Conservation (phyloP, 2,113 vertebrate genomes). For the Seriola dumerili region DNA sequence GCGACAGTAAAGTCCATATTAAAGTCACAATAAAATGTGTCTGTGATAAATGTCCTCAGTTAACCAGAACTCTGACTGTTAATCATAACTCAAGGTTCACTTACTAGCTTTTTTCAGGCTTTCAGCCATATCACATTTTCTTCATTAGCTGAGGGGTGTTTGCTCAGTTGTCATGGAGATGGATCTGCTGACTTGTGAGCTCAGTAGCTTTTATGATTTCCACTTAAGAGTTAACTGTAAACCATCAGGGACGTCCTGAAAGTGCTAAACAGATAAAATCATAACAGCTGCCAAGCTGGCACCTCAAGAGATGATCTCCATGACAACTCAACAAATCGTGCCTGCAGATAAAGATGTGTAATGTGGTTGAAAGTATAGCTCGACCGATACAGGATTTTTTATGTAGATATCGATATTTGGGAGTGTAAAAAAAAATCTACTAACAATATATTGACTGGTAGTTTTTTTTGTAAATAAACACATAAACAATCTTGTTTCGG, state of each 20-base stretch:
- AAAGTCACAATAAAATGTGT: slow-evolving; percentile 37
- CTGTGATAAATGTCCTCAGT: slow-evolving; percentile 28
- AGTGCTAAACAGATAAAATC: neutral
- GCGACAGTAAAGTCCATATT: slow-evolving; percentile 29
- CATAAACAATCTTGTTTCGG: too few relatives aligned
- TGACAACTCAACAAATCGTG: neutral
- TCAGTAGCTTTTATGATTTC: neutral
- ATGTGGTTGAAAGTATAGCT: neutral
- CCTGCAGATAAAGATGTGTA: neutral
- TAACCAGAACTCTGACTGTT: neutral
- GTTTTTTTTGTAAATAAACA: too few relatives aligned
- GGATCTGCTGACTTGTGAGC: neutral
- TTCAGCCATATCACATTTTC: neutral
- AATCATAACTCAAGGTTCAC: neutral
- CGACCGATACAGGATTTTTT: too few relatives aligned
- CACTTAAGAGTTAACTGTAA: neutral
- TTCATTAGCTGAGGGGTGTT: neutral
- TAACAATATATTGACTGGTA: too few relatives aligned
- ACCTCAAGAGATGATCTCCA: neutral
- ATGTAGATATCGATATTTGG: too few relatives aligned
- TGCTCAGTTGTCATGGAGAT: slow-evolving; percentile 8
- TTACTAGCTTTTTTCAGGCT: neutral
- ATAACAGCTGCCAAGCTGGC: neutral
- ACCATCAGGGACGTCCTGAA: neutral
- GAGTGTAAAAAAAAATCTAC: too few relatives aligned